These are phyloP conservation scores for Pipra filicauda DNA, from an alignment of 2,113 vertebrate species.

Conservation along the genomic window DNA sequence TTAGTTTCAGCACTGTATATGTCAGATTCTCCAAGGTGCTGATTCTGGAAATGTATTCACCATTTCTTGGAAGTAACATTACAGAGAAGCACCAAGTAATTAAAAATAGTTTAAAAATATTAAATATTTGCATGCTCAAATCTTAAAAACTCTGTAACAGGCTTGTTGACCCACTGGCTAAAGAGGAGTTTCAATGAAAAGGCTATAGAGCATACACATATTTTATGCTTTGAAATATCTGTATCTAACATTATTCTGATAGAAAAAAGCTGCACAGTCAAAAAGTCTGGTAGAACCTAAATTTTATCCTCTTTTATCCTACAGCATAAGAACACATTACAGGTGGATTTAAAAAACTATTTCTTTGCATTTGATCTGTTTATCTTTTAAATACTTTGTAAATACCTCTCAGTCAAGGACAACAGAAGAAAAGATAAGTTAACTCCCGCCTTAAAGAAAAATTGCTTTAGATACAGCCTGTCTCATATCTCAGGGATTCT, in stretches of 20 bases:
- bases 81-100: neutral
- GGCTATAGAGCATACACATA: neutral
- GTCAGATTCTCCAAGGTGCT: neutral
- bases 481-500: neutral
- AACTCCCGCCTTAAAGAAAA: neutral
- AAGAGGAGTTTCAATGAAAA: neutral
- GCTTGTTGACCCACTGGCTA: neutral
- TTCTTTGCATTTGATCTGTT: neutral
- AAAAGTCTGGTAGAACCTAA: neutral
- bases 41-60: neutral
- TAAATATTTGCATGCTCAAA: neutral
- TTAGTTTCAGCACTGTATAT: neutral
- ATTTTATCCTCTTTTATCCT: neutral
- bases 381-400: neutral
- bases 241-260: neutral
- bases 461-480: neutral
- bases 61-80: neutral
- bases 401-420: neutral
- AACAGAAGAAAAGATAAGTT: neutral
- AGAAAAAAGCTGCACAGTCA: neutral
- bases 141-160: neutral
- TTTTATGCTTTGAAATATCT: neutral
- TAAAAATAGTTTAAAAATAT: neutral
- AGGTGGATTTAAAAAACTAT: neutral
- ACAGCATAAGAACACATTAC: neutral